phyloP scores from a whole-genome alignment of 2,797 vertebrate species.

The Phrynocephalus vlangalii region DNA sequence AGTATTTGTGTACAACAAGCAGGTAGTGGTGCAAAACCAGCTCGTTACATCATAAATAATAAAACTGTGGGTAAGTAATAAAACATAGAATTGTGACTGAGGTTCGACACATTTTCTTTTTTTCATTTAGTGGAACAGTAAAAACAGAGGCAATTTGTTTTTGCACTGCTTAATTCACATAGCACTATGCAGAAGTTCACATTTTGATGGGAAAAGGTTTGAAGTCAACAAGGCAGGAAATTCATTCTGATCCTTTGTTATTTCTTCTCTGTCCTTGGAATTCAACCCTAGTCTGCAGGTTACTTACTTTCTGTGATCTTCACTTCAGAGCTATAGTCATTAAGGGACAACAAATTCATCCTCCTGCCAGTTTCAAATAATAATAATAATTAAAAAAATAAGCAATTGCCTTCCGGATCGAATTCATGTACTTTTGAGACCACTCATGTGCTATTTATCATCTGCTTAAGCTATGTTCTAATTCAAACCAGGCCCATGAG shows the following conservation, averaged over 20 bases:
- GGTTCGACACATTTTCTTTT: background rate
- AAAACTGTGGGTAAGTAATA: background rate
- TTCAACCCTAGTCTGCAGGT: constrained; percentile 35
- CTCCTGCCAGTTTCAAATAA: constrained; percentile 27
- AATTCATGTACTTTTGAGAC: constrained; percentile 32
- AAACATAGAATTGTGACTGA: background rate
- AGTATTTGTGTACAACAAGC: background rate
- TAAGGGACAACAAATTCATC: constrained; percentile 36
- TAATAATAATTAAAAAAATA: background rate
- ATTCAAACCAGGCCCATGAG: constrained; percentile 36
- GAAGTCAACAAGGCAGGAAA: constrained; percentile 27
- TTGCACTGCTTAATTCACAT: constrained; percentile 10
- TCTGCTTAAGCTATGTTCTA: constrained; percentile 20
- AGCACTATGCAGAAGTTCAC: constrained; percentile 13
- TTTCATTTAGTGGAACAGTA: background rate
- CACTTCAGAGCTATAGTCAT: constrained; percentile 34
- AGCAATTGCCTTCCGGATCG: constrained; percentile 25
- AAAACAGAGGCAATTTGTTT: constrained; percentile 16
- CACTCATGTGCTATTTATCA: background rate
- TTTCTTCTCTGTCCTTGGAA: constrained; percentile 27
- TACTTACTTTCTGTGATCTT: constrained; percentile 38
- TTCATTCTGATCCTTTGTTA: constrained; percentile 28
- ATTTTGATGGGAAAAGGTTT: constrained; percentile 31
- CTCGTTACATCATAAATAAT: background rate
- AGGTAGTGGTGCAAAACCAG: background rate